These are phyloP conservation scores for Condylura cristata DNA, from an alignment of 2,113 vertebrate genomes.

Conservation along the genomic window DNA sequence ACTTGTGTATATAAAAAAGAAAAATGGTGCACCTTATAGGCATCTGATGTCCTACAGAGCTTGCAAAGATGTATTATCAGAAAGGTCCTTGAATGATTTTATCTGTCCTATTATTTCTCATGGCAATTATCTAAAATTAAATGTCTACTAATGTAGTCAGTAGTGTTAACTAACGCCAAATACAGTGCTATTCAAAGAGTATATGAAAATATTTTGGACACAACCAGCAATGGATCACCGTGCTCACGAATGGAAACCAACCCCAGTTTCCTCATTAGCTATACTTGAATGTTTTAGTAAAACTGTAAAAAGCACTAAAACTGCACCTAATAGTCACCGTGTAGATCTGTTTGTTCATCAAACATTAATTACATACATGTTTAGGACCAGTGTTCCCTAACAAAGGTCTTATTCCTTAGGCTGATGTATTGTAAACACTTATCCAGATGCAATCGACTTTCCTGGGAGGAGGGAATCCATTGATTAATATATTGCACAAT, in stretches of 20 bases:
- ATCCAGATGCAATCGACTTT: conserved; percentile 23
- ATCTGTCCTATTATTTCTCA: not conserved
- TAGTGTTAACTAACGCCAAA: not conserved
- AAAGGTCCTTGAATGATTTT: not conserved
- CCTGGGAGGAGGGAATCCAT: not conserved
- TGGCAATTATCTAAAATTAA: not conserved
- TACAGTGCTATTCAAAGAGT: not conserved
- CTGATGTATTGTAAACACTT: not conserved
- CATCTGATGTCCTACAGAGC: not conserved
- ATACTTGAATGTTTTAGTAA: not conserved
- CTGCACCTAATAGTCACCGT: not conserved
- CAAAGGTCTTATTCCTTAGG: conserved; percentile 57
- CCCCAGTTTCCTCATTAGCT: not conserved
- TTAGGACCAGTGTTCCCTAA: conserved; percentile 41
- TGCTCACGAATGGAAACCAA: not conserved
- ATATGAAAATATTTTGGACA: not conserved
- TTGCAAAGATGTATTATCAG: not conserved
- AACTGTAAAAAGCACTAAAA: not conserved
- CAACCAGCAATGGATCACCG: not conserved
- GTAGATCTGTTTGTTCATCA: conserved; percentile 62
- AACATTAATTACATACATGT: conserved; percentile 59
- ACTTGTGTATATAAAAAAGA: not conserved
- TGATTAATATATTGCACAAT: not conserved
- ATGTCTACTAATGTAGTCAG: not conserved
- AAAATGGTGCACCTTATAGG: not conserved